These are phyloP conservation scores for Sthenelais limicola DNA, from an alignment of 2,888 invertebrate genomes.

Conservation along the genomic window DNA sequence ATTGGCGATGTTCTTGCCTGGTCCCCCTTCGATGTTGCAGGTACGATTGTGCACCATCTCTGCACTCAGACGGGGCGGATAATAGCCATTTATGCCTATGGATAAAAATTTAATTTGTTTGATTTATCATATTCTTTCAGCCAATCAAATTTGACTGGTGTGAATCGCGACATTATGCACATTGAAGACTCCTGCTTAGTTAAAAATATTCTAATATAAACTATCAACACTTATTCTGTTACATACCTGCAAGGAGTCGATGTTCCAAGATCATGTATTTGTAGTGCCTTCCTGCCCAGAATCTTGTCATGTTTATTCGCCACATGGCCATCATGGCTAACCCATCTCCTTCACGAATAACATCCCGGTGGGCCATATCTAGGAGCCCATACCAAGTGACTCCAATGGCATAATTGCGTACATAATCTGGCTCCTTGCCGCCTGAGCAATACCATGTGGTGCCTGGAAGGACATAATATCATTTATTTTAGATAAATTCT, in stretches of 20 bases:
- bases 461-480: too few relatives aligned
- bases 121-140: neutral
- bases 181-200: too few relatives aligned
- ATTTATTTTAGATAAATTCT: too few relatives aligned
- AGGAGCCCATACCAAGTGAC: conserved; percentile 24
- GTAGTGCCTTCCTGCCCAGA: conserved; percentile 24
- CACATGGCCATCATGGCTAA: conserved; percentile 26
- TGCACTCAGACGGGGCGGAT: neutral
- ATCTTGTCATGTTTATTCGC: conserved; percentile 16
- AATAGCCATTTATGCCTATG: conserved; percentile 16
- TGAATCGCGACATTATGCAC: too few relatives aligned
- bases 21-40: conserved; percentile 18
- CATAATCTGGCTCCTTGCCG: conserved; percentile 6
- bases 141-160: too few relatives aligned
- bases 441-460: conserved; percentile 15
- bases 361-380: conserved; percentile 17
- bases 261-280: conserved; percentile 37
- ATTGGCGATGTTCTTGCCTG: conserved; percentile 27
- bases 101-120: neutral
- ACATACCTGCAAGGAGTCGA: conserved; percentile 20
- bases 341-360: conserved; percentile 21
- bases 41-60: conserved; percentile 33
- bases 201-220: neutral
- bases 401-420: conserved; percentile 1
- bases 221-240: too few relatives aligned